phyloP scores from a whole-genome alignment of 1,140 invertebrate genomes.

The Zaprionus ornatus region DNA sequence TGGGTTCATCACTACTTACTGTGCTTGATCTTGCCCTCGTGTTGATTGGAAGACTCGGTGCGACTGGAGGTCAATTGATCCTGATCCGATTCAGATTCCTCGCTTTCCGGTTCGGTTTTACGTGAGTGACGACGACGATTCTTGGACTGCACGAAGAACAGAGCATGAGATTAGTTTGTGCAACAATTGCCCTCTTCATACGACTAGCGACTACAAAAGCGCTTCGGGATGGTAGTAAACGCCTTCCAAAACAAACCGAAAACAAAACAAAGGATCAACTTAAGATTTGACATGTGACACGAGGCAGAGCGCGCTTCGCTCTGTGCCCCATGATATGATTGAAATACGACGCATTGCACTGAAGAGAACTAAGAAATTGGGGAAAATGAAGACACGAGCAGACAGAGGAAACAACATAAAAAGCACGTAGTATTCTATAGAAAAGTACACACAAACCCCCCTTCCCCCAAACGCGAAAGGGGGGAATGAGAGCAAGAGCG shows the following conservation, averaged over 20 bases:
- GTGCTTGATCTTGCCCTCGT: constrained; percentile 89
- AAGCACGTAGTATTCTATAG: constrained; percentile 68
- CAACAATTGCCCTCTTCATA: neutral
- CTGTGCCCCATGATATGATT: constrained; percentile 24
- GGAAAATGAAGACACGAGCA: constrained; percentile 54
- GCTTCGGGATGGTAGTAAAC: constrained; percentile 54
- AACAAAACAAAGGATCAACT: constrained; percentile 38
- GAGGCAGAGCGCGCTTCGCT: constrained; percentile 39
- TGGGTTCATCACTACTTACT: constrained; percentile 84
- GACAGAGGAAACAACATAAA: constrained; percentile 57
- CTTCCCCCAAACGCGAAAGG: constrained; percentile 17
- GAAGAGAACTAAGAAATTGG: constrained; percentile 45
- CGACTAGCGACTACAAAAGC: constrained; percentile 75
- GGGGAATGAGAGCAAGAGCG: constrained; percentile 17
- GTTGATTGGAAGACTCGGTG: constrained; percentile 90
- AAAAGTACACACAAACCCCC: constrained; percentile 49
- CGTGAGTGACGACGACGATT: constrained; percentile 86
- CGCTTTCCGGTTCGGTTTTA: constrained; percentile 88
- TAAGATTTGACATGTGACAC: constrained; percentile 57
- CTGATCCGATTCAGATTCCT: constrained; percentile 90
- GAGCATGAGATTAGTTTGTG: constrained; percentile 68
- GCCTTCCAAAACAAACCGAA: constrained; percentile 46
- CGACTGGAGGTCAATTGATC: constrained; percentile 90
- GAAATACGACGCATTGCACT: constrained; percentile 60
- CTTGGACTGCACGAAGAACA: constrained; percentile 83